These are phyloP conservation scores for Cheilosia variabilis DNA, from an alignment of 2,888 invertebrate species.

Conservation along the genomic window DNA sequence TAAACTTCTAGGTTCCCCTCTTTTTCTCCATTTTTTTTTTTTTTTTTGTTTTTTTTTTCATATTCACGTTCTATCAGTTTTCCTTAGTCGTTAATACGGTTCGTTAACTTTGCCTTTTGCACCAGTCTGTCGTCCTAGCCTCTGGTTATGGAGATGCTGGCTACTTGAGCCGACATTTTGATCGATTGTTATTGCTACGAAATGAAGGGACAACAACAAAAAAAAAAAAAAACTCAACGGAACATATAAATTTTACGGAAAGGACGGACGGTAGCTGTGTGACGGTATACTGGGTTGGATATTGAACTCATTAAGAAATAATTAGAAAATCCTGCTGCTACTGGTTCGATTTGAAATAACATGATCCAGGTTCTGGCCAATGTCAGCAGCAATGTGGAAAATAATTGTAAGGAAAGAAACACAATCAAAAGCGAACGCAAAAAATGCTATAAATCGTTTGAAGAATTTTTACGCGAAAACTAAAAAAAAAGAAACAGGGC, in stretches of 20 bases:
- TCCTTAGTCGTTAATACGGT: constrained; percentile 73
- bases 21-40: constrained; percentile 21
- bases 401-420: constrained; percentile 30
- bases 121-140: constrained; percentile 51
- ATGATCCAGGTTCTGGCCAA: constrained; percentile 33
- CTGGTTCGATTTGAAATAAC: constrained; percentile 54
- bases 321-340: constrained; percentile 70
- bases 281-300: constrained; percentile 60
- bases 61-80: constrained; percentile 72
- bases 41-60: constrained; percentile 34
- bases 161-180: constrained; percentile 75
- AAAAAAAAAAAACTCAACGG: constrained; percentile 11
- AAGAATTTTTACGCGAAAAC: constrained; percentile 1
- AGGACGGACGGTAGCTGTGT: constrained; percentile 53
- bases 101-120: constrained; percentile 73
- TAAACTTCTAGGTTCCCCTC: constrained; percentile 68
- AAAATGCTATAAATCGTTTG: constrained; percentile 39
- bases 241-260: constrained; percentile 73
- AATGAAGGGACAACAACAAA: constrained; percentile 20
- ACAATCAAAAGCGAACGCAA: constrained; percentile 19
- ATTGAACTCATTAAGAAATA: constrained; percentile 75
- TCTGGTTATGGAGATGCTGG: constrained; percentile 68
- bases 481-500: not conserved
- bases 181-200: constrained; percentile 73
- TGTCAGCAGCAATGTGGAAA: constrained; percentile 49